A percentile compares a stretch with the other conserved stretches of the same genome.
phyloP scores from a whole-genome alignment of 1,140 invertebrate species.

The Pectinophora gossypiella region DNA sequence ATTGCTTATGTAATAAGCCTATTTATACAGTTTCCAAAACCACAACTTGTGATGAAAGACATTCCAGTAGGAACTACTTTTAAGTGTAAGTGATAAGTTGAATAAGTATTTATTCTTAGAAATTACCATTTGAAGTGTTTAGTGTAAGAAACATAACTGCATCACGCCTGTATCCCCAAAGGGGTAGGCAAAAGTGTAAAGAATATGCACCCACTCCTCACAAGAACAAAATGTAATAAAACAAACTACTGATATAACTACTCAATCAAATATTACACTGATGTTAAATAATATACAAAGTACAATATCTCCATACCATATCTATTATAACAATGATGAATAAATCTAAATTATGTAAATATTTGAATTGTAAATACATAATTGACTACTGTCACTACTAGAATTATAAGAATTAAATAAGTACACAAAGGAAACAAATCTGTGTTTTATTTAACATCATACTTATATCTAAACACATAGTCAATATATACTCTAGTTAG shows the following conservation, averaged over 20 bases:
- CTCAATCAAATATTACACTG: background rate
- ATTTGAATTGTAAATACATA: slow-evolving; percentile 23
- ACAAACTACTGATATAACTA: background rate
- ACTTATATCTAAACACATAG: background rate
- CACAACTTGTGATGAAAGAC: slow-evolving; percentile 1
- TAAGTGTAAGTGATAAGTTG: background rate
- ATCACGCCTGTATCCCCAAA: too few species aligned
- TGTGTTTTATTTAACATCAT: slow-evolving; percentile 11
- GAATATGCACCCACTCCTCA: too few species aligned
- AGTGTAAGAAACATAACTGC: too few species aligned
- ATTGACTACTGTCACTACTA: slow-evolving; percentile 9
- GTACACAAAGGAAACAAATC: slow-evolving; percentile 11
- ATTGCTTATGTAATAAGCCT: too few species aligned
- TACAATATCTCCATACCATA: background rate
- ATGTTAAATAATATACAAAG: background rate
- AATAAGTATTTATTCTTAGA: slow-evolving; percentile 3
- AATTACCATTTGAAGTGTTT: background rate
- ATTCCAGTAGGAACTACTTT: slow-evolving; percentile 1
- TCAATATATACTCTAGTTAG: slow-evolving; percentile 8
- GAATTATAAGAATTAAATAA: slow-evolving; percentile 17
- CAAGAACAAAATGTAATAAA: too few species aligned
- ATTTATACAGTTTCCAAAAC: background rate
- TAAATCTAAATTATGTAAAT: slow-evolving; percentile 13
- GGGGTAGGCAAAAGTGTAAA: too few species aligned
- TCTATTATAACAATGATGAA: background rate